A percentile compares a stretch with the other conserved stretches of the same genome.
These are phyloP conservation scores for Palloptera scutellata DNA, from an alignment of 2,888 invertebrate species.

Conservation along the genomic window DNA sequence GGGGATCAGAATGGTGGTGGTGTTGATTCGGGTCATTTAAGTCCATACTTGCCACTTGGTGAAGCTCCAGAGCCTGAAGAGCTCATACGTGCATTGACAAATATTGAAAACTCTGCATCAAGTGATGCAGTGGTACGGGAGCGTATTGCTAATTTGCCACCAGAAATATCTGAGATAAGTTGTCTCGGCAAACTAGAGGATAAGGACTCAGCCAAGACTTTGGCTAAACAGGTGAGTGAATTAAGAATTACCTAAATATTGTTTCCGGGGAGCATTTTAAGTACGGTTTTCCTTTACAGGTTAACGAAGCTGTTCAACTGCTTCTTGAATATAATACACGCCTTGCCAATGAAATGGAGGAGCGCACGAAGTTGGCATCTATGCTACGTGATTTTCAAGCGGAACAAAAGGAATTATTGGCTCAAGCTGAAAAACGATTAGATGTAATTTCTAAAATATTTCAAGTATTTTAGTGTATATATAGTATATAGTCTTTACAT, in stretches of 20 bases:
- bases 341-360: constrained; percentile 87
- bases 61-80: constrained; percentile 94
- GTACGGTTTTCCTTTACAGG: constrained; percentile 44
- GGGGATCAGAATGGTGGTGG: constrained; percentile 68
- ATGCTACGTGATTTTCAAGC: constrained; percentile 90
- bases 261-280: not conserved
- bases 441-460: constrained; percentile 70
- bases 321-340: constrained; percentile 90
- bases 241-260: not conserved
- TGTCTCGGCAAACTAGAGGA: constrained; percentile 87
- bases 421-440: constrained; percentile 85
- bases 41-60: constrained; percentile 79
- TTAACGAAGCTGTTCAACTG: constrained; percentile 84
- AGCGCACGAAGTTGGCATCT: constrained; percentile 82
- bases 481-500: too few species aligned
- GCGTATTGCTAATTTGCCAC: constrained; percentile 91
- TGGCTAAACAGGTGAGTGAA: constrained; percentile 75
- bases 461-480: not conserved
- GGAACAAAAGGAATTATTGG: constrained; percentile 84
- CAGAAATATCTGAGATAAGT: constrained; percentile 91
- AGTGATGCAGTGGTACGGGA: constrained; percentile 93
- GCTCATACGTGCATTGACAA: constrained; percentile 82
- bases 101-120: constrained; percentile 93
- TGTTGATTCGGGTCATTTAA: constrained; percentile 78
- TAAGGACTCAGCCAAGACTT: constrained; percentile 79